Percentiles rank a stretch among this genome's conserved stretches.
Conservation (phyloP, 2,888 invertebrate species). For the Ganaspis brasiliensis region DNA sequence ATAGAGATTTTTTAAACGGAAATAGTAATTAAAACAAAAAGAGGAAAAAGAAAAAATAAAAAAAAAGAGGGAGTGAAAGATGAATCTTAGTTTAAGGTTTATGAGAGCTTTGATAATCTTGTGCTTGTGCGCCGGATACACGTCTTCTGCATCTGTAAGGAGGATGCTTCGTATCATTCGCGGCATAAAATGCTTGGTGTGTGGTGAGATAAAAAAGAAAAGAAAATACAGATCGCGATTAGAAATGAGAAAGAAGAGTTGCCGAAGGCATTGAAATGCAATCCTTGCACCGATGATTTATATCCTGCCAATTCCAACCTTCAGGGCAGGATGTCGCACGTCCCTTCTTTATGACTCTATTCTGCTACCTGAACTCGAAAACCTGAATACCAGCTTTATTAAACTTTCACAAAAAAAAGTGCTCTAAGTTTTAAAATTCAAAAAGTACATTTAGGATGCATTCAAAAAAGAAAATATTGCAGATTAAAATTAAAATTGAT, state of each 20-base stretch:
- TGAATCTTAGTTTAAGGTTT: slow-evolving; percentile 45
- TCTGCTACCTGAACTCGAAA: slow-evolving; percentile 61
- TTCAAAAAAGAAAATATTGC: no score
- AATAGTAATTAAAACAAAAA: slow-evolving; percentile 47
- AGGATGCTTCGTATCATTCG: slow-evolving; percentile 66
- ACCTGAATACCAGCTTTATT: slow-evolving; percentile 25
- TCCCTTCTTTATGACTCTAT: slow-evolving; percentile 76
- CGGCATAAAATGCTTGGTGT: slow-evolving; percentile 65
- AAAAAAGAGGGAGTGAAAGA: slow-evolving; percentile 53
- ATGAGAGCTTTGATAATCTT: slow-evolving; percentile 46
- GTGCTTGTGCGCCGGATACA: slow-evolving; percentile 74
- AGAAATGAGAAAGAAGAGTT: slow-evolving; percentile 50
- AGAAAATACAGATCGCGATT: slow-evolving; percentile 25
- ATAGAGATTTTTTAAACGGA: slow-evolving; percentile 43
- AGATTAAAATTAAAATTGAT: no score
- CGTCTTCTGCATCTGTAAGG: slow-evolving; percentile 77
- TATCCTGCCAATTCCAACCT: slow-evolving; percentile 75
- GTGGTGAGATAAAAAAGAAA: slow-evolving; percentile 37
- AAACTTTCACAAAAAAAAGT: not conserved
- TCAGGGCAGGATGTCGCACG: slow-evolving; percentile 78
- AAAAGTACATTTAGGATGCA: no score
- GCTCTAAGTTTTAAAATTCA: not conserved
- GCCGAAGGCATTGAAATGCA: slow-evolving; percentile 75
- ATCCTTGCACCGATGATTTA: slow-evolving; percentile 78
- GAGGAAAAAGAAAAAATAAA: slow-evolving; percentile 43